Evolutionary conservation across 2,113 vertebrate species (phyloP).

Genomic region (Pungitius pungitius): DNA sequence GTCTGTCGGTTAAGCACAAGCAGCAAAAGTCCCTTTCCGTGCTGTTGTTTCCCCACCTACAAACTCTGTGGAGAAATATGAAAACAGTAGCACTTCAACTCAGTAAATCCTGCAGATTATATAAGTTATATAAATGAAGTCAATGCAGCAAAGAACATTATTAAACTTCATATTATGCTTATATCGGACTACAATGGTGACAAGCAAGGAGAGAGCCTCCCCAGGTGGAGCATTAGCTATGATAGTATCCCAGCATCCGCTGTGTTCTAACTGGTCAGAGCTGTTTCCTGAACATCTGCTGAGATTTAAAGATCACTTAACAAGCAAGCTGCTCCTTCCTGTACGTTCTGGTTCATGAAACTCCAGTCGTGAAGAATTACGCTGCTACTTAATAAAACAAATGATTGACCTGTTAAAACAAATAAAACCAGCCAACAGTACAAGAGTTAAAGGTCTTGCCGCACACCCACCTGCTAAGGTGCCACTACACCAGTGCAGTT

Average conservation of each 20-base stretch:
- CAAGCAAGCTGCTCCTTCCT: not conserved
- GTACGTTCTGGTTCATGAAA: not conserved
- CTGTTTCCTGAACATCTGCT: conserved; percentile 1
- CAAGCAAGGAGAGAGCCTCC: not conserved
- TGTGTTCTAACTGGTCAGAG: not conserved
- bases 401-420: not conserved
- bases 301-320: not conserved
- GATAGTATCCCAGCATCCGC: not conserved
- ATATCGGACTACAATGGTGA: not conserved
- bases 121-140: not conserved
- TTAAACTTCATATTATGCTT: not conserved
- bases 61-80: not conserved
- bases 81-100: not conserved
- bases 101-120: not conserved
- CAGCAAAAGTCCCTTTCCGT: not conserved
- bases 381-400: not conserved
- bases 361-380: not conserved
- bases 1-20: not conserved
- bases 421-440: not conserved
- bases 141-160: not conserved
- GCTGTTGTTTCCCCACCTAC: not conserved
- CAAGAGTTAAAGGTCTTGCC: not conserved
- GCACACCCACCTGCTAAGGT: not conserved
- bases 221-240: not conserved
- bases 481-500: conserved; percentile 7